Conservation (phyloP, 1,140 invertebrate species). For the Drosophila rhopaloa region DNA sequence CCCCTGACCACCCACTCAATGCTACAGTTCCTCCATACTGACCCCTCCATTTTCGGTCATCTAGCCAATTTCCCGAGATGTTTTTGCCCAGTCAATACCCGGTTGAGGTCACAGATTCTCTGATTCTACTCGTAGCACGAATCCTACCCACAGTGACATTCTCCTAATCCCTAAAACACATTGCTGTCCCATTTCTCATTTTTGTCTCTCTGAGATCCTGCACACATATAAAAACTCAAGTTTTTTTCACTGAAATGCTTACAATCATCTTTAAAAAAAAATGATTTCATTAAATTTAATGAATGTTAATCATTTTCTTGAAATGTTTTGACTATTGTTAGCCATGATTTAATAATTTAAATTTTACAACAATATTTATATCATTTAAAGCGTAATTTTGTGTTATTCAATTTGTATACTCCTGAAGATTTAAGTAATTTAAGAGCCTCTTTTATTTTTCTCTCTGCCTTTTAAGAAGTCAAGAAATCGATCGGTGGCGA, state of each 20-base stretch:
- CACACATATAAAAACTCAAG: constrained; percentile 5
- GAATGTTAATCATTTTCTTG: too few relatives aligned
- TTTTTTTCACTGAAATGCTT: background rate
- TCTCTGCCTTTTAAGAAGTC: background rate
- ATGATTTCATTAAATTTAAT: too few relatives aligned
- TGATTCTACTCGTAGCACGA: constrained; percentile 6
- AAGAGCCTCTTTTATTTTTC: background rate
- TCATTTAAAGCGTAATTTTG: too few relatives aligned
- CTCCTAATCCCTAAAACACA: constrained; percentile 18
- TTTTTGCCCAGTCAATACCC: constrained; percentile 22
- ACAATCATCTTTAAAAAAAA: too few relatives aligned
- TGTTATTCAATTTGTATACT: too few relatives aligned
- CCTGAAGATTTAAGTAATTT: background rate
- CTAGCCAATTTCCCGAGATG: constrained; percentile 26
- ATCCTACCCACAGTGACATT: constrained; percentile 16
- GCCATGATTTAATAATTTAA: too few relatives aligned
- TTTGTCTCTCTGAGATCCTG: background rate
- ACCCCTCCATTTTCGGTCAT: background rate
- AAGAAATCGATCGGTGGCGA: constrained; percentile 7
- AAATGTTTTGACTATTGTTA: too few relatives aligned
- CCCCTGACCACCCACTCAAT: background rate
- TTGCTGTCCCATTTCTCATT: background rate
- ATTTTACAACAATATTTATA: too few relatives aligned
- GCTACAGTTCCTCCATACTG: background rate
- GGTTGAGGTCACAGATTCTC: constrained; percentile 26